phyloP scores from a whole-genome alignment of 2,888 invertebrate species.

The Cosmia pyralina region DNA sequence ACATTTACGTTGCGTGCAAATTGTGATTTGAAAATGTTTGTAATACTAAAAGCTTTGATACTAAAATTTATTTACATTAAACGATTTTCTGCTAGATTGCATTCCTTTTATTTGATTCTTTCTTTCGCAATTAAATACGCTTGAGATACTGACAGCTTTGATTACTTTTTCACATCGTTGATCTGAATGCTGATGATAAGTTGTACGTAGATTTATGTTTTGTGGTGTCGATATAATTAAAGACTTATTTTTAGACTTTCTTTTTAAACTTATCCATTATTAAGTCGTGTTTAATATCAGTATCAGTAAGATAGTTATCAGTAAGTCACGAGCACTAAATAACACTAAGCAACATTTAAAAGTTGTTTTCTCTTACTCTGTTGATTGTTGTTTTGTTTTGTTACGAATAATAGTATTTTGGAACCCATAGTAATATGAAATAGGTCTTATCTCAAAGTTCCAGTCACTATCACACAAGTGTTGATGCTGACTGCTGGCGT shows the following conservation, averaged over 20 bases:
- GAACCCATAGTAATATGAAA: too few species aligned
- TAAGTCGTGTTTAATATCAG: background rate
- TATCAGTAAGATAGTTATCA: too few species aligned
- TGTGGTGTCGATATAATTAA: background rate
- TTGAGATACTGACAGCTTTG: constrained; percentile 3
- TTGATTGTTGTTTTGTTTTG: too few species aligned
- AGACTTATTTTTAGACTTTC: background rate
- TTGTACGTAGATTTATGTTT: too few species aligned
- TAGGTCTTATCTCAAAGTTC: too few species aligned
- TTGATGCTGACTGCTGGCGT: too few species aligned
- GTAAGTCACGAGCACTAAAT: too few species aligned
- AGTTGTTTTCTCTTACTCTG: too few species aligned
- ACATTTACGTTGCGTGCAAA: constrained; percentile 26
- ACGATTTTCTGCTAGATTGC: constrained; percentile 14
- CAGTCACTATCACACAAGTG: too few species aligned
- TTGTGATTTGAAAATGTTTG: constrained; percentile 22
- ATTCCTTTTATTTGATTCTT: constrained; percentile 10
- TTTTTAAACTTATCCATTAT: background rate
- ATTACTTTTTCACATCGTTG: constrained; percentile 6
- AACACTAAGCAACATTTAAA: too few species aligned
- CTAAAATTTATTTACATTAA: constrained; percentile 17
- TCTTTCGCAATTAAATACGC: constrained; percentile 5
- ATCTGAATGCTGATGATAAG: too few species aligned
- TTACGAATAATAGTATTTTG: too few species aligned
- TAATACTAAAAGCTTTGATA: constrained; percentile 19